Percentiles rank a stretch among this genome's conserved stretches.
These are phyloP conservation scores for Phthorimaea operculella DNA, from an alignment of 1,140 invertebrate genomes.

Conservation along the genomic window DNA sequence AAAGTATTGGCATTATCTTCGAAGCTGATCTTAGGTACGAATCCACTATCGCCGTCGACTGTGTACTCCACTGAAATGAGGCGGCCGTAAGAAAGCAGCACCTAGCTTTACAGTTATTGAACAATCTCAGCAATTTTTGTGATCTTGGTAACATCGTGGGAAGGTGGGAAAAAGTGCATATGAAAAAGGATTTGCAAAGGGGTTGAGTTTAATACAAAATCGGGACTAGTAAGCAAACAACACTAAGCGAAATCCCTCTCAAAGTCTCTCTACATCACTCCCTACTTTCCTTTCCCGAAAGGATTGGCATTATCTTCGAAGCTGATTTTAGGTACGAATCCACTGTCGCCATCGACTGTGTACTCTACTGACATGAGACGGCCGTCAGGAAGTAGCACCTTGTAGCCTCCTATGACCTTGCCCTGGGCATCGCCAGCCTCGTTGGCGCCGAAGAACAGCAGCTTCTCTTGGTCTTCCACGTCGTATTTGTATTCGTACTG, in stretches of 20 bases:
- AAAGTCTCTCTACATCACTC: no score
- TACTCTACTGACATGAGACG: slow-evolving; percentile 77
- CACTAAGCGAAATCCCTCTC: no score
- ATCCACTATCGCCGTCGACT: slow-evolving; percentile 75
- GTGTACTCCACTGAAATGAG: slow-evolving; percentile 76
- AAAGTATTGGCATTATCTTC: slow-evolving; percentile 69
- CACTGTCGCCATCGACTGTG: slow-evolving; percentile 73
- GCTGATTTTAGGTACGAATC: slow-evolving; percentile 75
- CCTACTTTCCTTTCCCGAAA: slow-evolving; percentile 54
- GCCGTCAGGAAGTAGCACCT: slow-evolving; percentile 74
- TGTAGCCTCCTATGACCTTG: slow-evolving; percentile 72
- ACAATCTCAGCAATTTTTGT: no score
- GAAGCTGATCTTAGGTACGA: slow-evolving; percentile 74
- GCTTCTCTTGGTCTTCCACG: slow-evolving; percentile 75
- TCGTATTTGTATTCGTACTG: slow-evolving; percentile 79
- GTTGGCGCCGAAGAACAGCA: slow-evolving; percentile 73
- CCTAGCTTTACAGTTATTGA: no score
- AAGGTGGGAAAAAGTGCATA: no score
- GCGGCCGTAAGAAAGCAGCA: slow-evolving; percentile 73
- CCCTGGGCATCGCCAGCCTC: slow-evolving; percentile 72
- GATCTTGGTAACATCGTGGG: no score
- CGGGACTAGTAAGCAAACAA: no score
- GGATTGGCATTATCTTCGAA: slow-evolving; percentile 71
- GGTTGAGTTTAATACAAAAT: no score
- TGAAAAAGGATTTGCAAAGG: no score